Percentiles rank a stretch among this genome's conserved stretches.
These are phyloP conservation scores for Temnothorax nylanderi DNA, from an alignment of 1,140 invertebrate species.

Conservation along the genomic window DNA sequence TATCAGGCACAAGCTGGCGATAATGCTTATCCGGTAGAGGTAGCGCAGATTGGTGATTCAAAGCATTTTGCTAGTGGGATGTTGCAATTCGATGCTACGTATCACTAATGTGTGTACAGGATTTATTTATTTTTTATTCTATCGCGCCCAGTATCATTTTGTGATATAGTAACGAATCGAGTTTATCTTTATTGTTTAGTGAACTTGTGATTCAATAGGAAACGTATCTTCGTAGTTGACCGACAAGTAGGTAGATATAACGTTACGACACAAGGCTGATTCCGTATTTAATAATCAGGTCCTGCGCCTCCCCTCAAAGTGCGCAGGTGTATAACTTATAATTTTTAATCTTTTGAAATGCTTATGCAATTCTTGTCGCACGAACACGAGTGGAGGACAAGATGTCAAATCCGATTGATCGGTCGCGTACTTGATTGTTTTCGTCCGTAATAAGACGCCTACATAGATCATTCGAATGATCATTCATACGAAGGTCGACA, in stretches of 20 bases:
- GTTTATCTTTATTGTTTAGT: conserved; percentile 72
- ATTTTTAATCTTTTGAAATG: conserved; percentile 58
- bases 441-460: conserved; percentile 55
- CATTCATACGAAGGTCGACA: conserved; percentile 47
- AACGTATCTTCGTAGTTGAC: conserved; percentile 77
- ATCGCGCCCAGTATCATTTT: conserved; percentile 83
- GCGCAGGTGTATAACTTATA: conserved; percentile 39
- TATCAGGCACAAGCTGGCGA: conserved; percentile 77
- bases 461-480: conserved; percentile 59
- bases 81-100: conserved; percentile 83
- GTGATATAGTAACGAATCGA: conserved; percentile 65
- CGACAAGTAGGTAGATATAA: conserved; percentile 72
- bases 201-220: conserved; percentile 81
- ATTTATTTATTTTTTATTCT: conserved; percentile 74
- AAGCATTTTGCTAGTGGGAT: conserved; percentile 82
- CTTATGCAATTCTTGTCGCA: conserved; percentile 53
- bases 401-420: conserved; percentile 53
- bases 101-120: conserved; percentile 80
- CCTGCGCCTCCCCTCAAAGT: background rate
- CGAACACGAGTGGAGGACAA: conserved; percentile 30
- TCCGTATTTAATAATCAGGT: conserved; percentile 78
- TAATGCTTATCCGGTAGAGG: conserved; percentile 78
- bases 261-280: conserved; percentile 83
- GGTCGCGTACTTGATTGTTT: conserved; percentile 56
- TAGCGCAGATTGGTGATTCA: conserved; percentile 78